phyloP scores from a whole-genome alignment of 2,888 invertebrate species.

The Meganola albula region DNA sequence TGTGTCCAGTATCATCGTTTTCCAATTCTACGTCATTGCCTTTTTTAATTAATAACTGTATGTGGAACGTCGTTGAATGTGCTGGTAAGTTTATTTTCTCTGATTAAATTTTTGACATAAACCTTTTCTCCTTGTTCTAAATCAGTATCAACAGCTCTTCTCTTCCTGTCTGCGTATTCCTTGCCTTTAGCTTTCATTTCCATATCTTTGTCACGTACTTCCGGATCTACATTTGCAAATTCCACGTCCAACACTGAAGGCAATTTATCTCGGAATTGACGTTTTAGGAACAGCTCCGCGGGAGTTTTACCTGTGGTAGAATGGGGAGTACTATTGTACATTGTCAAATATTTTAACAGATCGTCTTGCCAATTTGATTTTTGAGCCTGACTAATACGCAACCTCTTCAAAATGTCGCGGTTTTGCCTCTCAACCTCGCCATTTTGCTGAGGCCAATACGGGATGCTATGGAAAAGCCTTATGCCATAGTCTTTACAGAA shows the following conservation, averaged over 20 bases:
- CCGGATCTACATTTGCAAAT: constrained; percentile 8
- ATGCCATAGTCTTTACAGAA: constrained; percentile 20
- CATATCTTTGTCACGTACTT: constrained; percentile 21
- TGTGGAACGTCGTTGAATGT: constrained; percentile 17
- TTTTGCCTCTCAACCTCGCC: constrained; percentile 33
- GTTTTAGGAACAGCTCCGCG: constrained; percentile 21
- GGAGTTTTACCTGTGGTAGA: constrained; percentile 24
- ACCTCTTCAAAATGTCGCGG: constrained; percentile 26
- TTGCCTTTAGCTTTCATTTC: constrained; percentile 23
- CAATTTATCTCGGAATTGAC: constrained; percentile 23
- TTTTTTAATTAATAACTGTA: too few relatives aligned
- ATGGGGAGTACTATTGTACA: constrained; percentile 31
- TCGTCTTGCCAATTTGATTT: constrained; percentile 18
- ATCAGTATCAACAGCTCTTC: constrained; percentile 11
- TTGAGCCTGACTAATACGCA: constrained; percentile 19
- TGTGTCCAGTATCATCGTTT: constrained; percentile 24
- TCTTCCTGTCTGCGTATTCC: constrained; percentile 20
- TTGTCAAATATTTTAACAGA: constrained; percentile 20
- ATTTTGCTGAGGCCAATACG: constrained; percentile 30
- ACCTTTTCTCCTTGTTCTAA: constrained; percentile 25
- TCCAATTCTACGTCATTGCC: too few relatives aligned
- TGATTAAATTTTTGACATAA: constrained; percentile 22
- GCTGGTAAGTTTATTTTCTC: constrained; percentile 15
- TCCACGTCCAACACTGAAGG: constrained; percentile 13
- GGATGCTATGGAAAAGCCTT: constrained; percentile 16